Evolutionary conservation across 2,797 vertebrate species (phyloP).

Genomic region (Lindbergichthys nudifrons): DNA sequence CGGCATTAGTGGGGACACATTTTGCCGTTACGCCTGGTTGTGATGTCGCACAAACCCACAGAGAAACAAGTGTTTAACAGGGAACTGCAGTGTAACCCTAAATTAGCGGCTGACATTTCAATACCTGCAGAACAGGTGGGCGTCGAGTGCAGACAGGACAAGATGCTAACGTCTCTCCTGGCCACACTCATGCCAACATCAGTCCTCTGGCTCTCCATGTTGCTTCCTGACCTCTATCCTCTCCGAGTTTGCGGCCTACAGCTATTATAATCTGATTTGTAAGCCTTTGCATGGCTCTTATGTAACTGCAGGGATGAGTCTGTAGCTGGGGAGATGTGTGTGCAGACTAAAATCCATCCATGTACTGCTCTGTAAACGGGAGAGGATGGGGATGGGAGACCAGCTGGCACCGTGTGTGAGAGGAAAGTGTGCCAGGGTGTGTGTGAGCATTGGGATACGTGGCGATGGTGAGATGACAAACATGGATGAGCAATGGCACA

Average conservation of each 20-base stretch:
- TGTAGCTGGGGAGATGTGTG: constrained; percentile 53
- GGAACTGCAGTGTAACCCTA: background rate
- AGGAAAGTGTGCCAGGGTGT: constrained; percentile 56
- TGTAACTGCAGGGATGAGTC: constrained; percentile 75
- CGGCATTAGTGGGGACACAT: constrained; percentile 21
- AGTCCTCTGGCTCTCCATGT: constrained; percentile 38
- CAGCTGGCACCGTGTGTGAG: constrained; percentile 65
- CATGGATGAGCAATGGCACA: constrained; percentile 39
- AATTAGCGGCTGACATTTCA: background rate
- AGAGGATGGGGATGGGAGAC: constrained; percentile 32
- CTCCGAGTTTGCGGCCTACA: constrained; percentile 51
- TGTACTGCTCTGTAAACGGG: constrained; percentile 16
- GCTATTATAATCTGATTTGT: constrained; percentile 79
- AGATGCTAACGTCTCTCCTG: constrained; percentile 4
- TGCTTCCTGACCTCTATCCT: constrained; percentile 73
- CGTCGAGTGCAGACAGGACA: constrained; percentile 4
- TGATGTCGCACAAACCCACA: constrained; percentile 6
- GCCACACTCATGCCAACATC: constrained; percentile 34
- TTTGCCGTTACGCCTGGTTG: background rate
- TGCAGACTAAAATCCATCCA: constrained; percentile 48
- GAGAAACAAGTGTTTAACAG: background rate
- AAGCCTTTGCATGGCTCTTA: constrained; percentile 78
- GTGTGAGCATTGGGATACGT: constrained; percentile 29
- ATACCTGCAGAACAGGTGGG: background rate
- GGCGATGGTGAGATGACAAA: constrained; percentile 42